Evolutionary conservation across 2,113 vertebrate species (phyloP), one percentile per base, ranked within the genome.

Genomic region (Zosterops japonicus): DNA sequence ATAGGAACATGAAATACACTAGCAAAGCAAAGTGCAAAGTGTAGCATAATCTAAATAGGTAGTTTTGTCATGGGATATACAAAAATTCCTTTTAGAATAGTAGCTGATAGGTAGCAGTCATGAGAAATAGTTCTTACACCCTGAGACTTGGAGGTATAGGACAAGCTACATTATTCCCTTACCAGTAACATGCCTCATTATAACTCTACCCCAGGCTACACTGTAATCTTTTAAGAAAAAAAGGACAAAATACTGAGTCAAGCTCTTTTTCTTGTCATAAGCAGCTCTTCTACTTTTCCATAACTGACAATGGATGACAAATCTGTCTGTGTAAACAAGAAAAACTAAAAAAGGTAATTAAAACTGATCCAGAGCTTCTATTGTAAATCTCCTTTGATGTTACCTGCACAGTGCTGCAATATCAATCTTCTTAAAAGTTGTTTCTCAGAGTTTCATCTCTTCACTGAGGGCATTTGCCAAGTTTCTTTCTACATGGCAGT

Each of bases 101-200:
- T 46, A 49, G 3, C 3, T 75, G n/a, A 24, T 49, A 31, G 46
- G 33, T 56, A 69, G 44, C 9, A 92, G 25, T 13, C 33, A 33
- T 64, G 17, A 89, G 36, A 87, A 92, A 53, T 27, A 52, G 2
- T 55, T 92, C 82, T 86, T 65, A 33, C 2, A 0, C 7, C 21
- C 17, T 59, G n/a, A 83, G 46, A 78, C 28, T 36, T 78, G 52
- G 16, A 85, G 33, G 41, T 65, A n/a, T 23, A 50, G n/a, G 41
- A 92, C 33, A 67, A 72, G 28, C 76, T 35, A 77, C 36, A 33
- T 63, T 35, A 67, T 61, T 94, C 41, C 61, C 12, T 81, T 75
- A 85, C 74, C 23, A 53, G n/a, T 72, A 87, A 41, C 18, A 28
- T 46, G 21, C 21, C 74, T 96, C 67, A 87, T 95, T 97, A 95